These are phyloP conservation scores for Leptestheria dahalacensis DNA, from an alignment of 1,140 invertebrate genomes.

Conservation along the genomic window DNA sequence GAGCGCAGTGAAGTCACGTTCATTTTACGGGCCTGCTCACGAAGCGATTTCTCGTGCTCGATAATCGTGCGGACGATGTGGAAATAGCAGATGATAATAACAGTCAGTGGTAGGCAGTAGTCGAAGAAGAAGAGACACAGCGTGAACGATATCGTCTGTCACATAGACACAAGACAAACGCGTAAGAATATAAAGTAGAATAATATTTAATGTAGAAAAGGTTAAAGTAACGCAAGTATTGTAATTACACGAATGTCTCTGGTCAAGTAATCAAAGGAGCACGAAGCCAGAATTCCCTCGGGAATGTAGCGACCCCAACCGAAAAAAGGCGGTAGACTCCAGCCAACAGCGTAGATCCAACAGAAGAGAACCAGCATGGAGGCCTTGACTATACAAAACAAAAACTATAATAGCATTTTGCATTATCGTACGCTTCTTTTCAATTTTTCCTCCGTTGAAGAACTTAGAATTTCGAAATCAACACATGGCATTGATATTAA, in stretches of 20 bases:
- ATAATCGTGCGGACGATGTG: conserved; percentile 62
- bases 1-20: conserved; percentile 60
- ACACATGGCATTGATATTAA: no score
- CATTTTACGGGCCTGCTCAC: conserved; percentile 72
- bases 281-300: conserved; percentile 74
- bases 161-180: no score
- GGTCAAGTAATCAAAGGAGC: conserved; percentile 64
- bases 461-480: no score
- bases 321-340: conserved; percentile 55
- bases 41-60: conserved; percentile 62
- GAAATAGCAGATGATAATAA: conserved; percentile 61
- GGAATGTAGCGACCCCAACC: conserved; percentile 75
- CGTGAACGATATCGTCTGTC: conserved; percentile 40
- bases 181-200: no score
- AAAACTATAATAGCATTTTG: no score
- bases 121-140: conserved; percentile 50
- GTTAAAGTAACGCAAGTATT: no score
- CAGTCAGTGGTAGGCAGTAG: conserved; percentile 50
- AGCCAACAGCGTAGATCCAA: conserved; percentile 47
- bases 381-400: conserved; percentile 44
- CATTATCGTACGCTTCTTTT: no score
- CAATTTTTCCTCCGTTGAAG: no score
- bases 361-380: conserved; percentile 47
- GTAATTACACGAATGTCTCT: conserved; percentile 32
- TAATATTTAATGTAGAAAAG: no score